Base-by-base conservation (phyloP, 2,797 vertebrate genomes). In the Lindbergichthys nudifrons region DNA sequence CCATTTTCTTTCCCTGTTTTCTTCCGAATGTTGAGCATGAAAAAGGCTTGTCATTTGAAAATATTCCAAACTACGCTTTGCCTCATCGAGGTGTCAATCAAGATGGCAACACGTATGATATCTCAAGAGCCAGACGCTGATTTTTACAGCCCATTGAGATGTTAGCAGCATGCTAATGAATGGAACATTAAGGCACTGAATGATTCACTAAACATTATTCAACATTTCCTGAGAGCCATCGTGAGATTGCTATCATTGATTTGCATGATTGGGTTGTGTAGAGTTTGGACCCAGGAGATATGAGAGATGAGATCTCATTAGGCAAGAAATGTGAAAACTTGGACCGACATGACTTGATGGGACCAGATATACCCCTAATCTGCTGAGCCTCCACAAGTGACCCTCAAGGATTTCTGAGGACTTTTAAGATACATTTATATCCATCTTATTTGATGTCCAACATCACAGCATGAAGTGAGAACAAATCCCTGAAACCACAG, bases 251-350 rank as follows among this genome's bases (percentile, higher is more conserved):
- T 58, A 47, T 81, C 68, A 52, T 32, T 45, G 60, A 77, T 45
- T 70, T 74, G 73, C 81, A 66, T 90, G 89, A 92, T 92, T 90
- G 85, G 86, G 45, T 62, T 64, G 59, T 82, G 62, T 70, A 6
- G 60, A 84, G 80, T 57, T 80, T 60, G 65, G 64, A 51, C 67
- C 57, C 67, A 56, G 61, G 54, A 47, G 46, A 73, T 42, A 23
- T 53, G 62, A 80, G 52, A 43, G 75, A 69, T 70, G 62, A 64
- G 19, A 23, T 69, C 63, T 86, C 60, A 83, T 83, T 84, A 83
- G 80, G 65, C 77, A 82, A 63, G 41, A 75, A 73, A 84, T 64
- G 65, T 74, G 56, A 83, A 70, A 81, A 78, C 68, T 59, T 73
- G 32, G 51, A 68, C 32, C 30, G 0, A 32, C 30, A 15, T 63